A percentile compares a stretch with the other conserved stretches of the same genome.
These are phyloP conservation scores for Tychaedon coryphoeus DNA, from an alignment of 2,113 vertebrate species.

Conservation along the genomic window DNA sequence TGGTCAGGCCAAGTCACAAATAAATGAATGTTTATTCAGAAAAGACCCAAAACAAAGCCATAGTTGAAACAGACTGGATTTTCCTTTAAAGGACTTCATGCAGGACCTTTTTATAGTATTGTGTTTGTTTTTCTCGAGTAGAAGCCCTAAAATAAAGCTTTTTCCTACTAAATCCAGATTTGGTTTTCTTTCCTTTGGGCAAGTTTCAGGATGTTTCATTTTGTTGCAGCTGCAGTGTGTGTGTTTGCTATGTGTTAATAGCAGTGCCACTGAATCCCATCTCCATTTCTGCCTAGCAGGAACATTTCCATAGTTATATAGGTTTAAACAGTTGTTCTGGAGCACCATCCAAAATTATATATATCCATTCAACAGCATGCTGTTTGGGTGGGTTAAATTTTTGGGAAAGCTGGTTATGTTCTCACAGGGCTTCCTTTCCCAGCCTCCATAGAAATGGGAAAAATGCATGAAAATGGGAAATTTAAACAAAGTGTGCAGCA, in stretches of 20 bases:
- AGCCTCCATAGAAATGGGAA: not conserved
- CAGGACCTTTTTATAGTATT: constrained; percentile 1
- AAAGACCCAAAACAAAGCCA: constrained; percentile 50
- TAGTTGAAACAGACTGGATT: not conserved
- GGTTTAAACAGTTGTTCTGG: not conserved
- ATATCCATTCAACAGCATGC: not conserved
- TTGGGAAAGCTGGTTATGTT: not conserved
- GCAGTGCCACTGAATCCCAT: not conserved
- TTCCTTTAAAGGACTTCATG: constrained; percentile 37
- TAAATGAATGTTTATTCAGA: constrained; percentile 52
- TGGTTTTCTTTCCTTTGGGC: not conserved
- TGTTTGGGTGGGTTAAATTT: not conserved
- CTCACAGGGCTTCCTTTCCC: not conserved
- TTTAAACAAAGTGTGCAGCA: not conserved
- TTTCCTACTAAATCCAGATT: not conserved
- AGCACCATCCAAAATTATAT: not conserved
- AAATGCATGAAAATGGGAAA: not conserved
- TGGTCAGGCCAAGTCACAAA: constrained; percentile 33
- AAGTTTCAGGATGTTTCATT: not conserved
- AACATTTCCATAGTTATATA: not conserved
- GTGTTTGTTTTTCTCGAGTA: constrained; percentile 30
- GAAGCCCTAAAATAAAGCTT: constrained; percentile 20
- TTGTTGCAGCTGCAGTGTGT: not conserved
- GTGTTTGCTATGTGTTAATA: not conserved
- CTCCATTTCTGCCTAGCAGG: not conserved